Evolutionary conservation across 1,140 invertebrate species (phyloP).

Genomic region (Galleria mellonella): DNA sequence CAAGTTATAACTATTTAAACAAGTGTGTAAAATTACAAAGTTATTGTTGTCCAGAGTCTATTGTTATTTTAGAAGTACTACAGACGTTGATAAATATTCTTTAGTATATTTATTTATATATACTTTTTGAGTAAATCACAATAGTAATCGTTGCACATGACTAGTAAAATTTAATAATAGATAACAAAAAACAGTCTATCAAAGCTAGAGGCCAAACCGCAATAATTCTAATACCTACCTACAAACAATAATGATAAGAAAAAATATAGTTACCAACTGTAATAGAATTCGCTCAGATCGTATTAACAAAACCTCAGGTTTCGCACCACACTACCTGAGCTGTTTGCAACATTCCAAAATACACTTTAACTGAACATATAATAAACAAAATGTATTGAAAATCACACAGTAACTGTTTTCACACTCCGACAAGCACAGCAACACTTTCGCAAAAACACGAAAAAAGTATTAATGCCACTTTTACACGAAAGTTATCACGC

Average conservation of each 20-base stretch:
- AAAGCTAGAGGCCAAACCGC: slow-evolving; percentile 5
- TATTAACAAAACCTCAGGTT: slow-evolving; percentile 11
- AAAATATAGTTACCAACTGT: slow-evolving; percentile 45
- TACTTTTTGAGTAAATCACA: too few relatives aligned
- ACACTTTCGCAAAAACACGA: slow-evolving; percentile 40
- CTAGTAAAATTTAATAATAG: too few relatives aligned
- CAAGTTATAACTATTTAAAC: slow-evolving; percentile 15
- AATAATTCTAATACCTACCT: slow-evolving; percentile 5
- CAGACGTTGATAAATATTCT: too few relatives aligned
- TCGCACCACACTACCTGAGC: slow-evolving; percentile 15
- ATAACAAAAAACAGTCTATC: background rate
- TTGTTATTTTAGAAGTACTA: too few relatives aligned
- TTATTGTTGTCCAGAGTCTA: slow-evolving; percentile 6
- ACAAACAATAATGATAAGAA: slow-evolving; percentile 32
- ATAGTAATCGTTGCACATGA: too few relatives aligned
- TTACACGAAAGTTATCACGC: slow-evolving; percentile 59
- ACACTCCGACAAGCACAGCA: slow-evolving; percentile 32
- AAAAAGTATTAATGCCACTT: slow-evolving; percentile 41
- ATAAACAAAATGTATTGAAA: slow-evolving; percentile 23
- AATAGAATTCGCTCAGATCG: slow-evolving; percentile 39
- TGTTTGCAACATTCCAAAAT: slow-evolving; percentile 53
- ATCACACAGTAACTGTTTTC: slow-evolving; percentile 29
- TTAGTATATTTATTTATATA: too few relatives aligned
- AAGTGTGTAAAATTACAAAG: slow-evolving; percentile 14
- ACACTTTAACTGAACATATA: slow-evolving; percentile 24